phyloP scores from a whole-genome alignment of 2,888 invertebrate species.

The Palloptera scutellata region DNA sequence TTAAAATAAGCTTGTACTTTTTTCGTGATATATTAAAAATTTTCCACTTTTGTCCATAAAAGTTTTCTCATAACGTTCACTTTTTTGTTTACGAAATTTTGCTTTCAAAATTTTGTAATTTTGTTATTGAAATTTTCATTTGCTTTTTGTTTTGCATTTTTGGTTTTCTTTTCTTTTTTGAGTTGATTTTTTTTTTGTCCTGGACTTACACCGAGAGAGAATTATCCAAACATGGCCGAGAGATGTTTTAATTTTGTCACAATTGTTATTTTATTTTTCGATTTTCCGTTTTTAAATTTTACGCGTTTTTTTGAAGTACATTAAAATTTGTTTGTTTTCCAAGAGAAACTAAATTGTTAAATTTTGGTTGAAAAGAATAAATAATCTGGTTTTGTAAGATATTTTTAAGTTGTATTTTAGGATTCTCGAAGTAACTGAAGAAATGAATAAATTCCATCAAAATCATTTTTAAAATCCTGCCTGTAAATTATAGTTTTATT shows the following conservation, averaged over 20 bases:
- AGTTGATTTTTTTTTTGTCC: constrained; percentile 56
- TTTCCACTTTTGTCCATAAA: constrained; percentile 65
- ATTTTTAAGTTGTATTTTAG: constrained; percentile 36
- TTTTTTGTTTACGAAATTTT: constrained; percentile 56
- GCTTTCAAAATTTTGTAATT: constrained; percentile 57
- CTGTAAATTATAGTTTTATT: constrained; percentile 59
- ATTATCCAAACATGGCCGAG: constrained; percentile 64
- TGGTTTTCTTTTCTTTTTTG: constrained; percentile 39
- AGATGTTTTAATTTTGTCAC: constrained; percentile 48
- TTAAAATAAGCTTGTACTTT: constrained; percentile 77
- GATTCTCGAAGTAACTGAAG: constrained; percentile 10
- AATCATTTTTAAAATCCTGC: constrained; percentile 54
- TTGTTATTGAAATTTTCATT: constrained; percentile 46
- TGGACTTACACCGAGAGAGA: constrained; percentile 63
- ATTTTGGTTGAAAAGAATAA: constrained; percentile 23
- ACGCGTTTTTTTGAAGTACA: constrained; percentile 40
- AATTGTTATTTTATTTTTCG: constrained; percentile 41
- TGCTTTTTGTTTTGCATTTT: constrained; percentile 48
- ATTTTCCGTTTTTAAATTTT: constrained; percentile 37
- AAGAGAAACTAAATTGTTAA: constrained; percentile 12
- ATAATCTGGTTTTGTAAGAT: constrained; percentile 36
- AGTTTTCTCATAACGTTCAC: constrained; percentile 56
- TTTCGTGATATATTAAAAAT: constrained; percentile 69
- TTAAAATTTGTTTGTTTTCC: constrained; percentile 19
- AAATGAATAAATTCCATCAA: constrained; percentile 12